Evolutionary conservation across 2,113 vertebrate species (phyloP).

Genomic region (Phrynosoma platyrhinos): DNA sequence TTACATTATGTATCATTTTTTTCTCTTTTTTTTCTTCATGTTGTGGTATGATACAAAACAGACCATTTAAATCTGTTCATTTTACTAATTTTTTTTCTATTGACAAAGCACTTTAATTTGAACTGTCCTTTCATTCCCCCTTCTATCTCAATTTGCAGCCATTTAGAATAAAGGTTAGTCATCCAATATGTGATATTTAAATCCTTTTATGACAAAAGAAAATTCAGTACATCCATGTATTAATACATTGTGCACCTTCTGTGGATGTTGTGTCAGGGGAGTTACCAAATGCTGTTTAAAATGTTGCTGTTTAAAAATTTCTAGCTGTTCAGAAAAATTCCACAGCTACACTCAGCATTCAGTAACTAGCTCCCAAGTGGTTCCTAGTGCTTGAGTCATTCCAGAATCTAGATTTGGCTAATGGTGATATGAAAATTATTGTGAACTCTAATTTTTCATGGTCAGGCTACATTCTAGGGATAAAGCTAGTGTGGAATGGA

Average conservation of each 20-base stretch:
- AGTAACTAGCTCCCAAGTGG: too few relatives aligned
- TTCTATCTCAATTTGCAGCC: background rate
- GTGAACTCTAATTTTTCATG: too few relatives aligned
- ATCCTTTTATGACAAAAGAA: too few relatives aligned
- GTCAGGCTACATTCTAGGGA: background rate
- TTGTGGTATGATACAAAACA: background rate
- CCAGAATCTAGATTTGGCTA: too few relatives aligned
- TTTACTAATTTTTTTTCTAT: background rate
- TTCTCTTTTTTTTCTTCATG: too few relatives aligned
- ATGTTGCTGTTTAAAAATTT: too few relatives aligned
- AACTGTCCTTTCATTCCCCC: background rate
- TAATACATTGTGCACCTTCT: background rate
- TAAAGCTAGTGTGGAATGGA: background rate
- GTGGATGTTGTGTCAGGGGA: background rate
- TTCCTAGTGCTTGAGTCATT: too few relatives aligned
- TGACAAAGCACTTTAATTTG: background rate
- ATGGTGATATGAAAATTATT: too few relatives aligned
- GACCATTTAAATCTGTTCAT: background rate
- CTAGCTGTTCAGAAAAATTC: too few relatives aligned
- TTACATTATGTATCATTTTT: too few relatives aligned
- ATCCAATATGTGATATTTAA: background rate
- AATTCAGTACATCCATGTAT: background rate
- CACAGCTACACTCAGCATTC: too few relatives aligned
- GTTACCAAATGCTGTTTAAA: background rate
- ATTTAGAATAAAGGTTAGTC: background rate